phyloP scores from a whole-genome alignment of 2,113 vertebrate species.

The Ardeotis arabs region DNA sequence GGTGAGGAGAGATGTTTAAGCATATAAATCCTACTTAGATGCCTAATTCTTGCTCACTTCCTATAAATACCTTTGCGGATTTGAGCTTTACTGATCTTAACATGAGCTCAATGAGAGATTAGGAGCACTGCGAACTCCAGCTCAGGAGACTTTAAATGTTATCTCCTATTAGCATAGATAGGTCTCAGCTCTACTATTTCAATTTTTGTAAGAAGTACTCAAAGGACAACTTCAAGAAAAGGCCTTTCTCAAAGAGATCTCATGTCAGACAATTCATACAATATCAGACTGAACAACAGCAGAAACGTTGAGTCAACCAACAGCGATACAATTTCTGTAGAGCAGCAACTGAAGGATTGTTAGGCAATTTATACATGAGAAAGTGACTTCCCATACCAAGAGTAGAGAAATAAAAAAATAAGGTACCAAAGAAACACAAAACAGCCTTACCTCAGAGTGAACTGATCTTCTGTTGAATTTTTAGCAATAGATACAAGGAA shows the following conservation, averaged over 20 bases:
- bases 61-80: not conserved
- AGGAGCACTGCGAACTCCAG: not conserved
- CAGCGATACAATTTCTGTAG: not conserved
- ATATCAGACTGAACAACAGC: not conserved
- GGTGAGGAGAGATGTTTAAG: not conserved
- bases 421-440: too few species aligned
- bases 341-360: not conserved
- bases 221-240: not conserved
- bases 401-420: not conserved
- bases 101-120: not conserved
- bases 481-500: slow-evolving; percentile 84
- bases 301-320: not conserved
- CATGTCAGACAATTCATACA: not conserved
- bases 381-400: not conserved
- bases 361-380: not conserved
- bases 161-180: not conserved
- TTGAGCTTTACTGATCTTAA: slow-evolving; percentile 12
- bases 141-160: not conserved
- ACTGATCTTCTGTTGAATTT: slow-evolving; percentile 83
- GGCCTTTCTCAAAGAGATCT: not conserved
- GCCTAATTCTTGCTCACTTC: not conserved
- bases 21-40: not conserved
- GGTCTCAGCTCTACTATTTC: not conserved
- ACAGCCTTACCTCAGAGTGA: slow-evolving; percentile 87
- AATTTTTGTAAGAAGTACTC: not conserved